Base-by-base conservation (phyloP, 2,113 vertebrate genomes). In the Tachysurus fulvidraco region DNA sequence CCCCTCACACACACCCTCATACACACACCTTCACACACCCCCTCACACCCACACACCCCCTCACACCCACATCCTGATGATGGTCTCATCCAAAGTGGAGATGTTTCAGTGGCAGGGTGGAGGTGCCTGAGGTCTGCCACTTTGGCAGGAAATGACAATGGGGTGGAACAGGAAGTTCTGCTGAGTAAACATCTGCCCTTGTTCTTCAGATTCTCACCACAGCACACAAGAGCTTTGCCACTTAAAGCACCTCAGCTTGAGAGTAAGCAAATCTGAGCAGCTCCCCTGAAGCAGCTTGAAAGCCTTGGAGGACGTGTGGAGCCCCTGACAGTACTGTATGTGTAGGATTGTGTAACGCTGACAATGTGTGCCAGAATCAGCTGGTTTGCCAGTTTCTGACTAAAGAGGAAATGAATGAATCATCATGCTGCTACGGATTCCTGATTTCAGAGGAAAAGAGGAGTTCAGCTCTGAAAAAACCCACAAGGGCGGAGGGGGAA, bases 91-190 rank as follows among this genome's bases (percentile, higher is more conserved):
- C 28, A 25, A 36, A 54, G 57, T 44, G 0, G 57, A 64, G 83
- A 77, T 36, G n/a, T 14, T 65, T 30, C n/a, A 54, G 59, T 50
- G 14, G n/a, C 81, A 54, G 64, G 64, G n/a, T 54, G 46, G 65
- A 83, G 28, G 28, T 41, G 55, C 21, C 2, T 23, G 12, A 11
- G 11, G 30, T 41, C 30, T 41, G 28, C 30, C 30, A 5, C 28
- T 55, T 71, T 4, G 67, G 19, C 82, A 57, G 82, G 65, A 83
- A 73, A 83, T 71, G 82, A 46, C 54, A 46, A 73, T 16, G 41
- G 16, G 36, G 60, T 28, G 36, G 44, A 30, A 23, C 59, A 78
- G 73, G 57, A 78, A 64, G 44, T 64, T 85, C 25, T 64, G 73
- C 71, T 52, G 36, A 21, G 25, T 80, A 57, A 80, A 54, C 59